Percentiles rank a stretch among this genome's conserved stretches.
Conservation (phyloP, 2,113 vertebrate species). For the Nycticryphes semicollaris region DNA sequence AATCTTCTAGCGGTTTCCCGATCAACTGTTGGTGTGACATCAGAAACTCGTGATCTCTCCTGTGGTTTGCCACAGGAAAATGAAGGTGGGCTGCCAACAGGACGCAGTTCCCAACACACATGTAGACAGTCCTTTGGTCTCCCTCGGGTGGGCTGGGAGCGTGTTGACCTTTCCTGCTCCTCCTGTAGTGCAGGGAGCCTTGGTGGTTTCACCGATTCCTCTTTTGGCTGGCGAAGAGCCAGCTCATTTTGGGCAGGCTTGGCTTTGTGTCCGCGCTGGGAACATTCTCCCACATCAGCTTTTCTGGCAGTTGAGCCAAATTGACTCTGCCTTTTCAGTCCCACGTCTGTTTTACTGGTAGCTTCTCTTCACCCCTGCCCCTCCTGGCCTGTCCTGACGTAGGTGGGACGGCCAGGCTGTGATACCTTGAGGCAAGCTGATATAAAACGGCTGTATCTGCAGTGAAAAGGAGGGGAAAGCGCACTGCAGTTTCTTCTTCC, state of each 20-base stretch:
- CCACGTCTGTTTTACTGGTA: not conserved
- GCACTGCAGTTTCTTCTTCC: no score
- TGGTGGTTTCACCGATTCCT: not conserved
- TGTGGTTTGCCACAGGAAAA: not conserved
- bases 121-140: rapidly evolving
- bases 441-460: not conserved
- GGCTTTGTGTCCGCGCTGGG: not conserved
- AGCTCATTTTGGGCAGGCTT: not conserved
- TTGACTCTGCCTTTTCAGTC: not conserved
- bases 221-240: not conserved
- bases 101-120: rapidly evolving
- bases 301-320: not conserved
- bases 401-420: rapidly evolving
- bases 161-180: not conserved
- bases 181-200: not conserved
- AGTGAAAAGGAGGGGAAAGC: not conserved
- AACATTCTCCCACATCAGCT: not conserved
- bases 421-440: not conserved
- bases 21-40: not conserved
- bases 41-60: not conserved
- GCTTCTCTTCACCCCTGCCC: not conserved
- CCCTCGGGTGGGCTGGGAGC: not conserved
- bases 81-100: not conserved
- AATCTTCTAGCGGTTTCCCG: not conserved
- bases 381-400: rapidly evolving